Conservation (phyloP, 2,888 invertebrate species). For the Malachius bipustulatus region DNA sequence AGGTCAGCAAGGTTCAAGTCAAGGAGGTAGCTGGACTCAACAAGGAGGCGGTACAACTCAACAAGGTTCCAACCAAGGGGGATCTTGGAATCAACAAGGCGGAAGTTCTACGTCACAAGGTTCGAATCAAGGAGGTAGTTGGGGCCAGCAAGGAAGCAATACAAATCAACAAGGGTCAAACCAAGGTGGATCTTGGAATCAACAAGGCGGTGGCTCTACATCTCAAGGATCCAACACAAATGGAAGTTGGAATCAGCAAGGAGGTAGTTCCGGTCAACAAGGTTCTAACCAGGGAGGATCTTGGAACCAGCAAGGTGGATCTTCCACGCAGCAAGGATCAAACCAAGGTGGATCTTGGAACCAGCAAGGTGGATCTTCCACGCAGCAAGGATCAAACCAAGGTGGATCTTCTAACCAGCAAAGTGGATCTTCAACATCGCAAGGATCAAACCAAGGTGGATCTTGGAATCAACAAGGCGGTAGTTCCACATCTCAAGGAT, state of each 20-base stretch:
- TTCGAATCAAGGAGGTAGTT: neutral
- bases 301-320: conserved; percentile 8
- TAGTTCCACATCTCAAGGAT: conserved; percentile 4
- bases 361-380: conserved; percentile 1
- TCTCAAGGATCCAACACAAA: conserved; percentile 3
- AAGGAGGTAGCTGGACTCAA: conserved; percentile 3
- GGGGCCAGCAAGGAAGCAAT: conserved; percentile 9
- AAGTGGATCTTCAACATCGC: neutral
- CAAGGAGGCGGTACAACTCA: conserved; percentile 6
- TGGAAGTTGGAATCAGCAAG: conserved; percentile 13
- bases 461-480: conserved; percentile 7
- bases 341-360: conserved; percentile 10
- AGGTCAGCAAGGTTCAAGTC: conserved; percentile 1
- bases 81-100: conserved; percentile 10
- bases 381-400: conserved; percentile 7
- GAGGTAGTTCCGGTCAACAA: conserved; percentile 15
- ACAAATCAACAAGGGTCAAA: conserved; percentile 15
- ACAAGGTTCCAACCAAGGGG: conserved; percentile 5
- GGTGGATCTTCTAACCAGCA: neutral
- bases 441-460: neutral
- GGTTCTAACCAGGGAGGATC: conserved; percentile 11
- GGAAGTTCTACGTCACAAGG: neutral
- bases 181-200: conserved; percentile 9
- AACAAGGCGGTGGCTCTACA: conserved; percentile 10
- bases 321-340: neutral